phyloP scores from a whole-genome alignment of 2,888 invertebrate genomes.

The Ischnura elegans region DNA sequence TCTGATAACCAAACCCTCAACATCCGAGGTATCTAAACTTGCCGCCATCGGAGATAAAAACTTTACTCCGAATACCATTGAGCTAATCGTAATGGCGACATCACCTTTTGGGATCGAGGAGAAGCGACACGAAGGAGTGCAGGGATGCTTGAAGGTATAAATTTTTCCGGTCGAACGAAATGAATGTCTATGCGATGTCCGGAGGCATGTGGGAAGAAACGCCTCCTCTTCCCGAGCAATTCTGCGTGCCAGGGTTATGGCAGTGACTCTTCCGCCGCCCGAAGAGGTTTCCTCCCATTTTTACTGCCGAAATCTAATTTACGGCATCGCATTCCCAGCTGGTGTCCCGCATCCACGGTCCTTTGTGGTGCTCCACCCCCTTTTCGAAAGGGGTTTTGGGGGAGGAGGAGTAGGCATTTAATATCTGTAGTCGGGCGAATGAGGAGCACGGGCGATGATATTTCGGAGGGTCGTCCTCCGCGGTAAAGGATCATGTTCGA shows the following conservation, averaged over 20 bases:
- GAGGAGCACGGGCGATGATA: background rate
- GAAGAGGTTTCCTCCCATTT: background rate
- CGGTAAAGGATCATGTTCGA: background rate
- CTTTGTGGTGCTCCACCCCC: background rate
- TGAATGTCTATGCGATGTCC: background rate
- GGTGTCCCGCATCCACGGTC: too few species aligned
- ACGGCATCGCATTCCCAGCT: conserved; percentile 19
- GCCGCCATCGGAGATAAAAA: too few species aligned
- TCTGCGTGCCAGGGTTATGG: background rate
- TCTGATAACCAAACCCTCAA: too few species aligned
- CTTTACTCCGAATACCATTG: too few species aligned
- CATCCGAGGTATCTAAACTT: too few species aligned
- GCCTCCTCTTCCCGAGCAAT: background rate
- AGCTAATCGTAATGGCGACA: too few species aligned
- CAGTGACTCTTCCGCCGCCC: background rate
- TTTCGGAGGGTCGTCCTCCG: background rate
- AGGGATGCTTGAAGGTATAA: background rate
- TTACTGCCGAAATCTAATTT: conserved; percentile 28
- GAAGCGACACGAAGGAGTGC: background rate
- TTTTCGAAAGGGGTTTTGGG: background rate
- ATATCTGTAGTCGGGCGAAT: background rate
- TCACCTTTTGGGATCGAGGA: too few species aligned
- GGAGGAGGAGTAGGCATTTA: background rate
- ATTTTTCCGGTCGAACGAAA: background rate
- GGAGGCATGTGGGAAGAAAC: background rate